These are phyloP conservation scores for Paedocypris sp. DNA, from an alignment of 2,113 vertebrate genomes.

Conservation along the genomic window DNA sequence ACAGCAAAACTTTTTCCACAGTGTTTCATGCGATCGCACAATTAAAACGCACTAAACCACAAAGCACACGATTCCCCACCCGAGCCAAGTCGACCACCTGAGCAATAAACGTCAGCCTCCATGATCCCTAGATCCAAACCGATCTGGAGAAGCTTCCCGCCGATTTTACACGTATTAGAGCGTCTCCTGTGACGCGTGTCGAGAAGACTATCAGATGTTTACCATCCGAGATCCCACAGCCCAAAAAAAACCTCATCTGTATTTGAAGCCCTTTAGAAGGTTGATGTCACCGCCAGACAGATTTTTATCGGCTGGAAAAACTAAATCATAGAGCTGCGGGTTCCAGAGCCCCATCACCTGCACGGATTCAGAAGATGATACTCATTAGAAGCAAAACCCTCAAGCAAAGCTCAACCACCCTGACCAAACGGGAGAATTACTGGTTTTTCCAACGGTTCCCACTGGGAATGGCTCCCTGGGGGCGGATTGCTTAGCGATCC, in stretches of 20 bases:
- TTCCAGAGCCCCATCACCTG: background rate
- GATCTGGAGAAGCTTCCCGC: conserved; percentile 26
- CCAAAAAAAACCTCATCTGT: conserved; percentile 24
- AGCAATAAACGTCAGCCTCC: conserved; percentile 24
- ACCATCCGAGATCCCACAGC: background rate
- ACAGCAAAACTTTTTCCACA: conserved; percentile 26
- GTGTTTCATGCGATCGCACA: conserved; percentile 29
- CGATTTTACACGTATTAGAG: conserved; percentile 23
- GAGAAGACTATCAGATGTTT: conserved; percentile 11
- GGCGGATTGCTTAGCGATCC: background rate
- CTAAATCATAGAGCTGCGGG: background rate
- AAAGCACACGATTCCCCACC: conserved; percentile 21
- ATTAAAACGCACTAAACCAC: conserved; percentile 26
- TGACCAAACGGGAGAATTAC: background rate
- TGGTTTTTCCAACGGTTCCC: background rate
- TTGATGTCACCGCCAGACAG: conserved; percentile 5
- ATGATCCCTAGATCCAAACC: conserved; percentile 1
- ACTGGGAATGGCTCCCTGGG: background rate
- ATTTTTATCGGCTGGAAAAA: conserved; percentile 14
- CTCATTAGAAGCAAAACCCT: background rate
- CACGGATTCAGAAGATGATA: background rate
- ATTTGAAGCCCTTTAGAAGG: background rate
- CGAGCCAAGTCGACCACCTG: conserved; percentile 26
- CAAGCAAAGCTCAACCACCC: background rate
- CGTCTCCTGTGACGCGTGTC: conserved; percentile 14